Conservation (phyloP, 2,113 vertebrate species). For the Nycticebus coucang region DNA sequence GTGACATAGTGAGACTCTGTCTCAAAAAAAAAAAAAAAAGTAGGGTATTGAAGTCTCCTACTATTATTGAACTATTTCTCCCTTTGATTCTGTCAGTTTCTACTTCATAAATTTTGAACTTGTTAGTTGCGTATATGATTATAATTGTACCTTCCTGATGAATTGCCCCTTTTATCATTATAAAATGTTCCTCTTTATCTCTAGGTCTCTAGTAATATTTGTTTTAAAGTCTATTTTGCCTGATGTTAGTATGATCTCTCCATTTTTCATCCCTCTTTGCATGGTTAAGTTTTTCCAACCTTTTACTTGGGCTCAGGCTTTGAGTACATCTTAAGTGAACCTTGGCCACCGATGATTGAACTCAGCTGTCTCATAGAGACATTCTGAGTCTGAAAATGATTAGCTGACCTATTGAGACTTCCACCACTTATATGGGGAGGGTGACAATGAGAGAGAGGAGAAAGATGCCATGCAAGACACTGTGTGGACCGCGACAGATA, state of each 20-base stretch:
- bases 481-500: not conserved
- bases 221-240: not conserved
- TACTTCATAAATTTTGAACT: not conserved
- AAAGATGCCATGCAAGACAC: not conserved
- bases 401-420: not conserved
- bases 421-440: not conserved
- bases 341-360: not conserved
- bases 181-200: not conserved
- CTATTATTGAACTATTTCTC: not conserved
- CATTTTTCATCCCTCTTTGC: not conserved
- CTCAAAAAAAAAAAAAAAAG: too few relatives aligned
- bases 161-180: not conserved
- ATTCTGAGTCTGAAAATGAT: not conserved
- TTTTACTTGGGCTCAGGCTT: not conserved
- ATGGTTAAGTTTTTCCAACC: not conserved
- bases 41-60: not conserved
- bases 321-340: not conserved
- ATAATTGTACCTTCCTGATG: not conserved
- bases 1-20: too few relatives aligned
- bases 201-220: not conserved
- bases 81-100: not conserved
- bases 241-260: not conserved
- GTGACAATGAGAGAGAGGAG: not conserved
- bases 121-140: not conserved
- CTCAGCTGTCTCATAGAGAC: not conserved